These are phyloP conservation scores for Gallinago solitaria DNA, from an alignment of 2,797 vertebrate species.

Conservation along the genomic window DNA sequence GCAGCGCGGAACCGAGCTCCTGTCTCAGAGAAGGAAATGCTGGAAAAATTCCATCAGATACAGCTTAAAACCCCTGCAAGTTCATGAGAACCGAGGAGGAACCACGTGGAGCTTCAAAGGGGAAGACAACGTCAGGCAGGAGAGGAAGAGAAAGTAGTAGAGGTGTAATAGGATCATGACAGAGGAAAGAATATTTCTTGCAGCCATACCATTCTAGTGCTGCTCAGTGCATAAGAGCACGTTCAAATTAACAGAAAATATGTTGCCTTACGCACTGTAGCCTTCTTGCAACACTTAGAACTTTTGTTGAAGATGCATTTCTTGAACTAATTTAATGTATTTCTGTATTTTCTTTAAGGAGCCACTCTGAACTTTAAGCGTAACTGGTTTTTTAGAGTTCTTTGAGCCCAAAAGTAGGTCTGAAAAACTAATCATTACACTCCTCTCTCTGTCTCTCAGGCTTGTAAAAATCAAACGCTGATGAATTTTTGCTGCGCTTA, in stretches of 20 bases:
- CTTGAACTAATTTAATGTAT: background rate
- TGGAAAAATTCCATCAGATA: background rate
- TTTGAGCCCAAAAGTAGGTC: background rate
- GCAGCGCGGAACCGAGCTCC: background rate
- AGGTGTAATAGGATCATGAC: background rate
- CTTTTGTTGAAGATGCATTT: background rate
- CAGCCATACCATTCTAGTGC: background rate
- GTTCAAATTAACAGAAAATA: background rate
- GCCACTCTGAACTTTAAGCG: background rate
- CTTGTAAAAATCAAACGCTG: background rate
- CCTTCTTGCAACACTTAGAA: background rate
- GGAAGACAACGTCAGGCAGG: background rate
- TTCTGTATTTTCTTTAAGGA: background rate
- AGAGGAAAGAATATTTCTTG: background rate
- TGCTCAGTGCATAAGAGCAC: background rate
- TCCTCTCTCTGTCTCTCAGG: background rate
- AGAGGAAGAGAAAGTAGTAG: background rate
- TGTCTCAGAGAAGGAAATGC: background rate
- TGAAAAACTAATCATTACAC: background rate
- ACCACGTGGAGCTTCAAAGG: background rate
- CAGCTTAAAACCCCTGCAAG: background rate
- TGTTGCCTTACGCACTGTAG: background rate
- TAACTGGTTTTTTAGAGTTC: background rate
- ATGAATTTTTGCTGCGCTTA: background rate
- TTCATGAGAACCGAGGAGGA: background rate